Conservation (phyloP, 2,797 vertebrate species). For the Rhynchotus rufescens region DNA sequence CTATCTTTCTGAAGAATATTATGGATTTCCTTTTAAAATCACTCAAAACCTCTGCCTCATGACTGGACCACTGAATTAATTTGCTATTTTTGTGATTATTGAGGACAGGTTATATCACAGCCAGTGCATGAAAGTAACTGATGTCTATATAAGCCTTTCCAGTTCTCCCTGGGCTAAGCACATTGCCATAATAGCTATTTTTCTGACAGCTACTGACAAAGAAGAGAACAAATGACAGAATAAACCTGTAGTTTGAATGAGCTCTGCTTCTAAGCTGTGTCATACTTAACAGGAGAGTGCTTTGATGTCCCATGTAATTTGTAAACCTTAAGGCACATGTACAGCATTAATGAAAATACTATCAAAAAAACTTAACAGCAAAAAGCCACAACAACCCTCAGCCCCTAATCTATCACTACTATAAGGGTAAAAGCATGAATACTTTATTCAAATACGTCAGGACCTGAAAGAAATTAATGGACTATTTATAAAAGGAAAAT, state of each 20-base stretch:
- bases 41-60: conserved; percentile 4
- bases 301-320: not conserved
- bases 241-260: not conserved
- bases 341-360: not conserved
- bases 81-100: not conserved
- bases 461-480: not conserved
- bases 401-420: not conserved
- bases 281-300: not conserved
- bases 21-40: not conserved
- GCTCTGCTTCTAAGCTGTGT: not conserved
- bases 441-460: not conserved
- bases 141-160: not conserved
- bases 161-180: not conserved
- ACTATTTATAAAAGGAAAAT: not conserved
- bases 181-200: not conserved
- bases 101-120: not conserved
- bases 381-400: not conserved
- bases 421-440: not conserved
- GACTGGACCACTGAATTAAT: not conserved
- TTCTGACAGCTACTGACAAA: not conserved
- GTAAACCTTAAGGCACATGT: not conserved
- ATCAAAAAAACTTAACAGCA: not conserved
- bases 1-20: not conserved
- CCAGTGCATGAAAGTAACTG: not conserved
- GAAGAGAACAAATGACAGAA: not conserved